Evolutionary conservation across 2,113 vertebrate genomes (phyloP), one percentile per base, ranked within the genome.

Genomic region (Rana temporaria): DNA sequence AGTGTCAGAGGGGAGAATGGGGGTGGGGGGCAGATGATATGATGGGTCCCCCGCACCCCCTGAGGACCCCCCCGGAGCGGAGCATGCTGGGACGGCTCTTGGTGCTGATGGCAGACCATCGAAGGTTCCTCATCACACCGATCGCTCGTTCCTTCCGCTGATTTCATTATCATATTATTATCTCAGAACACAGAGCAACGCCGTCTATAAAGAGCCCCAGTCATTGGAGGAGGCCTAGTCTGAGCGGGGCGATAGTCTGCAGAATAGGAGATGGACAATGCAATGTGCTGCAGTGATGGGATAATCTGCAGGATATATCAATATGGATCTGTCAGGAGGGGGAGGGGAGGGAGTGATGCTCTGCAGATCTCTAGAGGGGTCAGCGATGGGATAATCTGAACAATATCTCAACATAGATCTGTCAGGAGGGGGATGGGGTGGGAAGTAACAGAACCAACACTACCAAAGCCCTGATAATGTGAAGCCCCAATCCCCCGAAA

Each of bases 111-210:
- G 38, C 24, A 3, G 30, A 19, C 60, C 62, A 42, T 52, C n/a
- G 38, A 63, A 22, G 12, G 63, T 15, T 52, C 60, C 70, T 30
- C 19, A 60, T 64, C 60, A 62, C 60, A 65, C 65, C 38, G 65
- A 53, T 77, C 26, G 3, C 74, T 77, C 38, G 53, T 34, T n/a
- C 53, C 32, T 19, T 22, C 26, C 16, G 52, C 24, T 79, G 77
- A 79, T 79, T 79, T 57, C 77, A 79, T 79, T 79, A 68, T 48
- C 64, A 68, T 79, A 68, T 79, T 38, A 79, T 79, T 79, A 79
- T 6, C 4, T 19, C 20, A 38, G 30, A 79, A 57, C 48, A 68
- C 42, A 53, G 22, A 19, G 55, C 63, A 32, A 22, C 4, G 62
- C 16, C 8, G 30, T 56, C 77, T 68, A 79, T 79, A 79, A 68